Evolutionary conservation across 2,797 vertebrate species (phyloP).

Genomic region (Bufotes viridis): DNA sequence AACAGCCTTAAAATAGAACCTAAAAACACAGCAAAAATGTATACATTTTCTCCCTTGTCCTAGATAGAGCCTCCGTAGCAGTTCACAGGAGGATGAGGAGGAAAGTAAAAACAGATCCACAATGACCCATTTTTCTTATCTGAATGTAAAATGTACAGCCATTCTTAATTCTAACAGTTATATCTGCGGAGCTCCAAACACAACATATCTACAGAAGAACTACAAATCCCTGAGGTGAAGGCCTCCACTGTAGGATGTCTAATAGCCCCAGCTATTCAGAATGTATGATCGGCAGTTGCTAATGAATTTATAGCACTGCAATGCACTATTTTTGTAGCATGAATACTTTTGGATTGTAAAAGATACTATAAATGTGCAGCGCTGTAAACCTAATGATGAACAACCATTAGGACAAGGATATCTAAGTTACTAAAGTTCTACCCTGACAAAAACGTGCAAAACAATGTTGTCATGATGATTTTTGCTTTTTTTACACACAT

Average conservation of each 20-base stretch:
- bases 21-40: too few species aligned
- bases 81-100: background rate
- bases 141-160: background rate
- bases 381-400: background rate
- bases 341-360: background rate
- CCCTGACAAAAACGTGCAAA: too few species aligned
- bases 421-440: too few species aligned
- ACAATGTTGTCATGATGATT: too few species aligned
- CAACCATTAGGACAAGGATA: too few species aligned
- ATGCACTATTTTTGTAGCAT: background rate
- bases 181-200: background rate
- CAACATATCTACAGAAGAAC: background rate
- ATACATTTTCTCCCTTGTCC: too few species aligned
- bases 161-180: background rate
- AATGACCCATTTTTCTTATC: background rate
- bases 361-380: too few species aligned
- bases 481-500: too few species aligned
- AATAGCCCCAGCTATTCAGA: background rate
- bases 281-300: background rate
- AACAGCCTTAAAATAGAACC: too few species aligned
- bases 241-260: background rate
- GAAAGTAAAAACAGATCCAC: background rate
- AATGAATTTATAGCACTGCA: background rate
- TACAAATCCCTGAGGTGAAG: background rate
- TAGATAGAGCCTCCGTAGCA: background rate